phyloP scores from a whole-genome alignment of 1,140 invertebrate genomes.

The Solenopsis invicta region DNA sequence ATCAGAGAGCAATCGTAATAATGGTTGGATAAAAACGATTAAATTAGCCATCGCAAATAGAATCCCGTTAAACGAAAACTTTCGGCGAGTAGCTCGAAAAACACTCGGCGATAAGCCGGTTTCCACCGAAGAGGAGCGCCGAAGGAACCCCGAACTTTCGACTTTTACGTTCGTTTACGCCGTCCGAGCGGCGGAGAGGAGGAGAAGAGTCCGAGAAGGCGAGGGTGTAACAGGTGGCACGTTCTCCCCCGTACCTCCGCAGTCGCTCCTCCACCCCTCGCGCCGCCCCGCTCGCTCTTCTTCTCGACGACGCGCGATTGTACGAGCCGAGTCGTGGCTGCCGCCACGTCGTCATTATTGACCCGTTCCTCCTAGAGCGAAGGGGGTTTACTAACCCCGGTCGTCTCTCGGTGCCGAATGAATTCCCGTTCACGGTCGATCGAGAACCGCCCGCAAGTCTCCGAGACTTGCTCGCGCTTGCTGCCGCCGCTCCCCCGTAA shows the following conservation, averaged over 20 bases:
- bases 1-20: constrained; percentile 32
- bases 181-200: neutral
- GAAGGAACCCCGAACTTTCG: constrained; percentile 73
- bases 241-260: constrained; percentile 67
- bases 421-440: constrained; percentile 72
- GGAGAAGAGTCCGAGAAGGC: constrained; percentile 66
- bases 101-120: constrained; percentile 44
- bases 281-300: constrained; percentile 15
- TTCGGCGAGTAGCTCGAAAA: constrained; percentile 41
- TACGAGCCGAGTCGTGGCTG: constrained; percentile 57
- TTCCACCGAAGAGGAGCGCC: constrained; percentile 45
- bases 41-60: constrained; percentile 23
- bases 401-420: constrained; percentile 55
- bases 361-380: constrained; percentile 65
- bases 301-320: constrained; percentile 69
- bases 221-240: constrained; percentile 80
- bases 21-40: constrained; percentile 35
- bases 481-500: constrained; percentile 47
- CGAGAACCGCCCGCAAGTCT: constrained; percentile 44
- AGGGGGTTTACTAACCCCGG: constrained; percentile 32
- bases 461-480: constrained; percentile 18
- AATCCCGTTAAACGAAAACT: constrained; percentile 52
- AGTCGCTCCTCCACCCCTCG: neutral
- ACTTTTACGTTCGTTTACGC: constrained; percentile 75
- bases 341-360: constrained; percentile 74